Evolutionary conservation across 2,888 invertebrate species (phyloP), one percentile per base, ranked within the genome.

Genomic region (Meiosimyza platycephala): DNA sequence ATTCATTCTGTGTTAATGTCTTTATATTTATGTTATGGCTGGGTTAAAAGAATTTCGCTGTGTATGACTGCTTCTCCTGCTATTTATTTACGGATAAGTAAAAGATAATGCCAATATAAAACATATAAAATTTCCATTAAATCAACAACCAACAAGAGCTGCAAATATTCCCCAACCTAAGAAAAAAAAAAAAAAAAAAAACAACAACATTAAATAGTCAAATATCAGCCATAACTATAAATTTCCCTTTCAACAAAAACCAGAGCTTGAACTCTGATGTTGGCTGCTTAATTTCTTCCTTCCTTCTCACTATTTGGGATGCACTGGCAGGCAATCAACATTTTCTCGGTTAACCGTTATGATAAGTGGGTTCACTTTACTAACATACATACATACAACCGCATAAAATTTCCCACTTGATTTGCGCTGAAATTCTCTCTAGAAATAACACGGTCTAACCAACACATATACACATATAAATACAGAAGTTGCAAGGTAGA

Each of bases 301-400:
- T 40, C 33, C 16, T 22, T 22, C 64, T 9, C 13, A 16, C 22
- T 51, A 13, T 22, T 50, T 12, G 22, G 28, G 22, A 22, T 48
- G 22, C 55, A 55, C 9, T 28, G 28, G 54, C 15, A 54, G 40
- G 70, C 70, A 71, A 71, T 71, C 62, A 62, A 54, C 54, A 65
- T 65, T 57, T 64, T 72, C 16, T 40, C 59, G 57, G 71, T 65
- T 72, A 72, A 72, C 59, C 71, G 71, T 59, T 72, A 65, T 72
- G 65, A 72, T 72, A 72, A 72, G 65, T 66, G 67, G 60, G 51
- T 57, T 33, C 50, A 67, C 54, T 28, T 15, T 57, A 18, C 9
- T 13, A 40, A 40, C 15, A 18, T 40, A 47, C 50, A n/a, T n/a
- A n/a, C n/a, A n/a, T n/a, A n/a, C n/a, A 11, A 66, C 66, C 9